Percentiles rank a stretch among this genome's conserved stretches.
Evolutionary conservation across 1,140 invertebrate species (phyloP).

Genomic region (Hetaerina americana): DNA sequence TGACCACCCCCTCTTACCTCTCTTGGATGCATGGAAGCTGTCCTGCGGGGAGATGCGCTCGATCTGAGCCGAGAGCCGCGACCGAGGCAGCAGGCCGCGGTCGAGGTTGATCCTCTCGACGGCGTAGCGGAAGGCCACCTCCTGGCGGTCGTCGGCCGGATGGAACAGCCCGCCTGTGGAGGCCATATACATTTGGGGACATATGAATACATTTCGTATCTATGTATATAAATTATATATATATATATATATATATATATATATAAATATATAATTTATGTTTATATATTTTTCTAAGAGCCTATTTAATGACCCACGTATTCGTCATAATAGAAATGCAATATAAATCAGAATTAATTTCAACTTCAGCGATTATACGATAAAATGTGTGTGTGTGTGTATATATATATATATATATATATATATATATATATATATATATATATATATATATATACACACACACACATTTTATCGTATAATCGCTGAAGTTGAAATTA

Average conservation of each 20-base stretch:
- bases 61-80: conserved; percentile 68
- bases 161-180: conserved; percentile 75
- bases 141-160: conserved; percentile 66
- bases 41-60: conserved; percentile 78
- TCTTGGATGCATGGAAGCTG: conserved; percentile 81
- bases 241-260: background rate
- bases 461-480: too few relatives aligned
- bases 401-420: too few relatives aligned
- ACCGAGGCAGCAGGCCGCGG: conserved; percentile 62
- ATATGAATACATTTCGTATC: background rate
- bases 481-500: too few relatives aligned
- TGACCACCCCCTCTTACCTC: too few relatives aligned
- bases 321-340: too few relatives aligned
- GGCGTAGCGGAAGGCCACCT: conserved; percentile 78
- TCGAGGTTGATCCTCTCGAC: conserved; percentile 80
- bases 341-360: too few relatives aligned
- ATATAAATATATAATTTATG: background rate
- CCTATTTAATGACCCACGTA: background rate
- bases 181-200: background rate
- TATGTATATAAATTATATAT: background rate
- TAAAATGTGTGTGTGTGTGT: too few relatives aligned
- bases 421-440: too few relatives aligned
- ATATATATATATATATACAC: too few relatives aligned
- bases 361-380: too few relatives aligned
- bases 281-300: background rate